phyloP scores from a whole-genome alignment of 64 coral and sea anemone genomes.

The Exaiptasia diaphana region DNA sequence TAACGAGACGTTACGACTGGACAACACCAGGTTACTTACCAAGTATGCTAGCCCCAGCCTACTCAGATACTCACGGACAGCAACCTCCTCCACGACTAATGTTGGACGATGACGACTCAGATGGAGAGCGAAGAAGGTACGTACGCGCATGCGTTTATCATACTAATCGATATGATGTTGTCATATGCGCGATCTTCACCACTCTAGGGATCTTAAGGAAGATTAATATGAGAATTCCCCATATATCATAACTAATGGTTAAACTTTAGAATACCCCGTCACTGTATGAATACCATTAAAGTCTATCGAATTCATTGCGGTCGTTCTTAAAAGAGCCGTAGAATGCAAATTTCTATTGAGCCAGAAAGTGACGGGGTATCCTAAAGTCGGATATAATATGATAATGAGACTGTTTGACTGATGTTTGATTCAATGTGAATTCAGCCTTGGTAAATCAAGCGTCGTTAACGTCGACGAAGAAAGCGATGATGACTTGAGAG shows the following conservation, averaged over 20 bases:
- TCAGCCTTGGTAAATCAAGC: conserved; percentile 23
- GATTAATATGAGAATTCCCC: background rate
- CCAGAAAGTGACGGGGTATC: no score
- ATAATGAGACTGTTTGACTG: background rate
- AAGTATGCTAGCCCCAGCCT: conserved; percentile 60
- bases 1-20: conserved; percentile 41
- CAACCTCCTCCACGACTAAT: conserved; percentile 71
- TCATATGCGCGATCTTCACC: no score
- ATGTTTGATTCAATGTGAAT: background rate
- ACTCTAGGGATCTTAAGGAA: no score
- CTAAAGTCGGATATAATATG: no score
- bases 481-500: conserved; percentile 56
- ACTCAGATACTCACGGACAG: conserved; percentile 51
- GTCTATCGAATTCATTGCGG: no score
- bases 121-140: conserved; percentile 7
- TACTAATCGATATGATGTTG: no score
- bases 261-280: no score
- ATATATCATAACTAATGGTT: no score
- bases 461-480: conserved; percentile 41
- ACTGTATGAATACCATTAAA: no score
- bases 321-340: no score
- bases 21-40: conserved; percentile 40
- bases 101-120: conserved; percentile 64
- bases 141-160: no score
- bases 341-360: no score